These are phyloP conservation scores for Tiaroga cobitis DNA, from an alignment of 2,797 vertebrate species.

Conservation along the genomic window DNA sequence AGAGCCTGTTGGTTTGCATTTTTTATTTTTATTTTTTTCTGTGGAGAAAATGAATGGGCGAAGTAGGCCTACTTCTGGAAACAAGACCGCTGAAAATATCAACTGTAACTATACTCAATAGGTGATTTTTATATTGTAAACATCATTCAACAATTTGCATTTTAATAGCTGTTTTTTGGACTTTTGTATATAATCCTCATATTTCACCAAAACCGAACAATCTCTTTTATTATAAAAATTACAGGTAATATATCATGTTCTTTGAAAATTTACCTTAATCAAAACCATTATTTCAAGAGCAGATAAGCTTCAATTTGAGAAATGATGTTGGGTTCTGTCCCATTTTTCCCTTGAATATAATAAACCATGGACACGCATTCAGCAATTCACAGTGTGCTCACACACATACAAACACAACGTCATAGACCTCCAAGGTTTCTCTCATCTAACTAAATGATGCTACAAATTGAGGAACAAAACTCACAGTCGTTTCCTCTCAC, in stretches of 20 bases:
- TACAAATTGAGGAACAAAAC: conserved; percentile 31
- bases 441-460: conserved; percentile 14
- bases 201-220: background rate
- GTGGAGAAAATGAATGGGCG: background rate
- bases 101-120: background rate
- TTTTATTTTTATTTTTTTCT: no score
- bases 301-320: conserved; percentile 17
- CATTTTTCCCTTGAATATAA: background rate
- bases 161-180: background rate
- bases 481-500: background rate
- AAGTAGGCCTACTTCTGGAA: background rate
- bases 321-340: background rate
- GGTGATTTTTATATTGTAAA: background rate
- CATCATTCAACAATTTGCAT: conserved; percentile 11
- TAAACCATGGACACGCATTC: background rate
- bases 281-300: background rate
- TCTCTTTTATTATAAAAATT: conserved; percentile 11
- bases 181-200: background rate
- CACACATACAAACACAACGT: background rate
- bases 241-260: background rate
- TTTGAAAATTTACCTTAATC: background rate
- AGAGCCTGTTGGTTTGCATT: no score
- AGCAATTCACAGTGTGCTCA: background rate
- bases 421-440: background rate
- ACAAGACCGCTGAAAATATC: background rate